Percentiles rank a stretch among this genome's conserved stretches.
Conservation (phyloP, 2,113 vertebrate genomes). For the Nanorana parkeri region DNA sequence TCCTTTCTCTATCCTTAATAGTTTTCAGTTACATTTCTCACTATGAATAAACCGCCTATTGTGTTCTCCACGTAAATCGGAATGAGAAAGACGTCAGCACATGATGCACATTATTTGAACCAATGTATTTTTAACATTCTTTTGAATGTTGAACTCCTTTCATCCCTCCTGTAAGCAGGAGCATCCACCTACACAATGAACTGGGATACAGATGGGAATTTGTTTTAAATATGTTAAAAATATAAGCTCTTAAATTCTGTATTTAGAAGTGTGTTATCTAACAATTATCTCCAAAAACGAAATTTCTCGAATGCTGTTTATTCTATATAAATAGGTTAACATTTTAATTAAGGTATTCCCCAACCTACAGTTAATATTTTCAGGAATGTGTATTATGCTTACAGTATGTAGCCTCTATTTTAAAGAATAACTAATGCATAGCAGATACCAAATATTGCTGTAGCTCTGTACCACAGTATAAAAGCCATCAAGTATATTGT, state of each 20-base stretch:
- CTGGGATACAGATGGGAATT: slow-evolving; percentile 26
- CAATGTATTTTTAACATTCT: slow-evolving; percentile 57
- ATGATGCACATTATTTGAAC: slow-evolving; percentile 57
- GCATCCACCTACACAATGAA: slow-evolving; percentile 48
- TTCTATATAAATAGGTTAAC: too few relatives aligned
- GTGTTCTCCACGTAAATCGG: slow-evolving; percentile 32
- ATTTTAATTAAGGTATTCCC: too few relatives aligned
- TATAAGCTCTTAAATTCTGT: background rate
- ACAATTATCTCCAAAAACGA: too few relatives aligned
- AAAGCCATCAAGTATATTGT: too few relatives aligned
- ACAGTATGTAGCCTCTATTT: too few relatives aligned
- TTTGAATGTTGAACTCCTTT: slow-evolving; percentile 51
- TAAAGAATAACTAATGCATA: too few relatives aligned
- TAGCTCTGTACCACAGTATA: too few relatives aligned
- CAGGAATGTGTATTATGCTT: too few relatives aligned
- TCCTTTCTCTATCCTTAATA: slow-evolving; percentile 14
- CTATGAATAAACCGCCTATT: slow-evolving; percentile 44
- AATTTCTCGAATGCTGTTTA: too few relatives aligned
- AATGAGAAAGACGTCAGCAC: slow-evolving; percentile 55
- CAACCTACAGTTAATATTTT: too few relatives aligned
- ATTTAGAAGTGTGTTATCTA: background rate
- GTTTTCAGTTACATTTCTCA: slow-evolving; percentile 24
- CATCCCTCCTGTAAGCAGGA: slow-evolving; percentile 40
- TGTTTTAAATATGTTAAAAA: slow-evolving; percentile 25
- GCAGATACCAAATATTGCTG: too few relatives aligned